A percentile compares a stretch with the other conserved stretches of the same genome.
These are phyloP conservation scores for Epistrophe eligans DNA, from an alignment of 2,888 invertebrate species.

Conservation along the genomic window DNA sequence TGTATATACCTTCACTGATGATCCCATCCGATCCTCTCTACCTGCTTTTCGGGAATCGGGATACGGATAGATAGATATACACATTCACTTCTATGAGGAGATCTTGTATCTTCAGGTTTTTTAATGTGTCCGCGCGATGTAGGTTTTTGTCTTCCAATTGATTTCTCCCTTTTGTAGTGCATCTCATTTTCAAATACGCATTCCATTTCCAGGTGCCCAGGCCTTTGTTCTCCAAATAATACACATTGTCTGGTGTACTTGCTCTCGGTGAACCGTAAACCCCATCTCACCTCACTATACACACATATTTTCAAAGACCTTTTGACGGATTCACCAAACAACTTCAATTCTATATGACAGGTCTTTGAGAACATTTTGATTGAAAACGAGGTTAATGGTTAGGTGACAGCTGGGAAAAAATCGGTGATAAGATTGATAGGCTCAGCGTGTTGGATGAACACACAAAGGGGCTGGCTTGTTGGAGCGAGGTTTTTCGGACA, in stretches of 20 bases:
- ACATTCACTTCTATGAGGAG: constrained; percentile 2
- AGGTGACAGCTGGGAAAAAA: constrained; percentile 73
- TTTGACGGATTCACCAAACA: constrained; percentile 59
- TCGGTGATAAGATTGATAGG: constrained; percentile 75
- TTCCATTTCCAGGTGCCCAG: constrained; percentile 70
- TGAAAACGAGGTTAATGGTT: constrained; percentile 75
- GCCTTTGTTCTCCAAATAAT: constrained; percentile 64
- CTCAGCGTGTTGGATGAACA: constrained; percentile 36
- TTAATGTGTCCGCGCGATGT: constrained; percentile 68
- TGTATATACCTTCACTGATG: constrained; percentile 50
- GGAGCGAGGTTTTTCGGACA: constrained; percentile 49
- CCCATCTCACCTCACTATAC: constrained; percentile 33
- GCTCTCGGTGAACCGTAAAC: constrained; percentile 32
- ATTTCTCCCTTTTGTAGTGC: constrained; percentile 68
- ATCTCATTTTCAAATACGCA: constrained; percentile 62
- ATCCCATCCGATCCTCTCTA: constrained; percentile 56
- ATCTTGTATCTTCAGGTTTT: constrained; percentile 54
- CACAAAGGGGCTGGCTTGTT: constrained; percentile 40
- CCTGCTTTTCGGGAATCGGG: constrained; percentile 51
- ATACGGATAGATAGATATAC: constrained; percentile 11
- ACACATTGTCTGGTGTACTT: constrained; percentile 41
- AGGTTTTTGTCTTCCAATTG: constrained; percentile 75
- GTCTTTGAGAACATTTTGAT: constrained; percentile 45
- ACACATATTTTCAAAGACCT: neutral
- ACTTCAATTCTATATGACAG: constrained; percentile 38